Percentiles rank a stretch among this genome's conserved stretches.
phyloP scores from a whole-genome alignment of 2,888 invertebrate species.

The Caenorhabditis plicata region DNA sequence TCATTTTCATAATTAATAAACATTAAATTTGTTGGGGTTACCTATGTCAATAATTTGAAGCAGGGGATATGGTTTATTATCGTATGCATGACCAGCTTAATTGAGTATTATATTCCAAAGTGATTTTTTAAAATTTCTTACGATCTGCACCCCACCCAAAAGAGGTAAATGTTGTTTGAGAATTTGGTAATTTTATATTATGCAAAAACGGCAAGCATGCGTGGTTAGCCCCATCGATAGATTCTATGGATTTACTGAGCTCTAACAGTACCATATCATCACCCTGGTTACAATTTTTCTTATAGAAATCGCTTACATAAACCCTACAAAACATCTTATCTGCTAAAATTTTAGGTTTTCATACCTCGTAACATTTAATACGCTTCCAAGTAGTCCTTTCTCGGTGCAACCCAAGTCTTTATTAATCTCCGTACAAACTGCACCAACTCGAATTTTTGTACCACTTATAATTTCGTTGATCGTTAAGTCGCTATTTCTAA shows the following conservation, averaged over 20 bases:
- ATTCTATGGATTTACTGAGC: conserved; percentile 5
- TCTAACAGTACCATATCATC: conserved; percentile 24
- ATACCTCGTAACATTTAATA: conserved; percentile 12
- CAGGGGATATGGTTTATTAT: conserved; percentile 11
- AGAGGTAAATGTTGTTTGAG: conserved; percentile 12
- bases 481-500: conserved; percentile 8
- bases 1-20: background rate
- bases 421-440: conserved; percentile 11
- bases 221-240: conserved; percentile 14
- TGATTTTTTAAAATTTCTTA: no score
- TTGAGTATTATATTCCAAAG: background rate
- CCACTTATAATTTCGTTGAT: conserved; percentile 9
- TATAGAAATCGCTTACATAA: conserved; percentile 15
- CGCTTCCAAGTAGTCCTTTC: conserved; percentile 14
- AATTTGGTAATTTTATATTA: background rate
- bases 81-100: conserved; percentile 9
- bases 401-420: conserved; percentile 15
- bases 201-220: conserved; percentile 19
- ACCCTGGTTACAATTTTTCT: conserved; percentile 15
- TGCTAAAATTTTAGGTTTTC: background rate
- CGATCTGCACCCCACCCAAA: conserved; percentile 32
- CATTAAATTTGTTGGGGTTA: background rate
- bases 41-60: conserved; percentile 15
- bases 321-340: conserved; percentile 2
- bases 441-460: conserved; percentile 14